phyloP scores from a whole-genome alignment of 2,888 invertebrate species.

The Horisme vitalbata region DNA sequence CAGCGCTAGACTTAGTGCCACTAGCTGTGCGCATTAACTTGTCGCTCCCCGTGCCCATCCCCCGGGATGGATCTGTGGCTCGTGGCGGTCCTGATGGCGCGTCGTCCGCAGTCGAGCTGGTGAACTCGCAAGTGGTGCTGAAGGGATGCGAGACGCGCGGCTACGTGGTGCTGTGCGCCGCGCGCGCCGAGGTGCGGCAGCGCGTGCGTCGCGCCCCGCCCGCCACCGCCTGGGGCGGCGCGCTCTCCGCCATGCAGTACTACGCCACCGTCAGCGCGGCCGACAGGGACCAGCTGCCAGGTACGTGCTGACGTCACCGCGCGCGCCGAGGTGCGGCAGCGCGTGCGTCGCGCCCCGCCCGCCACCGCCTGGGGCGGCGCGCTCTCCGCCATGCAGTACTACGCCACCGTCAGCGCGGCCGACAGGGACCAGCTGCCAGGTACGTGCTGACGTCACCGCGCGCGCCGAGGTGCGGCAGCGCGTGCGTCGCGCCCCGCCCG shows the following conservation, averaged over 20 bases:
- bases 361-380: conserved; percentile 98
- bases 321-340: conserved; percentile 95
- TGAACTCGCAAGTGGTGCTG: conserved; percentile 96
- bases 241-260: conserved; percentile 97
- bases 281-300: conserved; percentile 90
- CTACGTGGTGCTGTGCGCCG: conserved; percentile 98
- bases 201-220: conserved; percentile 90
- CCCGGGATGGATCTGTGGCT: no score
- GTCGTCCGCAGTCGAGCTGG: conserved; percentile 87
- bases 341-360: conserved; percentile 89
- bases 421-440: conserved; percentile 91
- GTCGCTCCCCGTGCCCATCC: no score
- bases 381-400: conserved; percentile 98
- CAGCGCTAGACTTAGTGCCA: no score
- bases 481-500: conserved; percentile 88
- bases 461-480: conserved; percentile 82
- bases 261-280: conserved; percentile 97
- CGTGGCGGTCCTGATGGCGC: neutral
- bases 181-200: conserved; percentile 96
- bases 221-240: conserved; percentile 98
- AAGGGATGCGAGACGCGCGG: conserved; percentile 98
- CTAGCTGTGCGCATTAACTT: no score
- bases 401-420: conserved; percentile 96
- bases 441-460: conserved; percentile 41
- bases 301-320: conserved; percentile 58